Evolutionary conservation across 2,888 invertebrate species (phyloP).

Genomic region (Pseudococcus viburni): DNA sequence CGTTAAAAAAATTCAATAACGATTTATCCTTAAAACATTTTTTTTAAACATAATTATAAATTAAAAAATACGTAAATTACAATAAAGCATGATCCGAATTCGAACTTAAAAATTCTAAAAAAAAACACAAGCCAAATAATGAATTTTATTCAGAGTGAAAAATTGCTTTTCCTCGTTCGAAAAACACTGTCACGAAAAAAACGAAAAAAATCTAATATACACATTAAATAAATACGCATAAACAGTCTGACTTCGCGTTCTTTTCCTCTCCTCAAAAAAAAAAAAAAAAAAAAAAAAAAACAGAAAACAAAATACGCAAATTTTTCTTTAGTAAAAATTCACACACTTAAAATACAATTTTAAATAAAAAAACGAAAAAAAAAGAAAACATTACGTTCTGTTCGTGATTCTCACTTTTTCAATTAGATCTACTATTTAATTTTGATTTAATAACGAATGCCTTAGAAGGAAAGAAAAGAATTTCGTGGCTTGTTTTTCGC

Average conservation of each 20-base stretch:
- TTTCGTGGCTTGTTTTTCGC: conserved; percentile 32
- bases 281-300: not conserved
- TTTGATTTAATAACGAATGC: conserved; percentile 51
- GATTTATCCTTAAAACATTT: conserved; percentile 54
- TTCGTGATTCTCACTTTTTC: conserved; percentile 42
- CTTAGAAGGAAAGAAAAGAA: not conserved
- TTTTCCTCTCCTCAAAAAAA: not conserved
- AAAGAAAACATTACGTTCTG: conserved; percentile 37
- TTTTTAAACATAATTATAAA: conserved; percentile 43
- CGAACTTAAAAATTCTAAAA: conserved; percentile 55
- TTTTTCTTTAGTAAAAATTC: conserved; percentile 55
- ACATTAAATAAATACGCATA: conserved; percentile 60
- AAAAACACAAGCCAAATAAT: conserved; percentile 40
- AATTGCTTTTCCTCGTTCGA: not conserved
- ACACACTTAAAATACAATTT: conserved; percentile 58
- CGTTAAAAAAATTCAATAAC: conserved; percentile 54
- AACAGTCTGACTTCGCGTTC: conserved; percentile 64
- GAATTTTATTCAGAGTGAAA: conserved; percentile 38
- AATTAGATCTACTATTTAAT: conserved; percentile 33
- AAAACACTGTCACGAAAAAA: conserved; percentile 19
- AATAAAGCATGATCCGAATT: conserved; percentile 57
- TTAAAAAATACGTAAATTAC: conserved; percentile 57
- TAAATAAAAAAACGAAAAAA: conserved; percentile 22
- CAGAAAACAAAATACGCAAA: conserved; percentile 54
- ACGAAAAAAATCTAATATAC: conserved; percentile 39